Percentiles rank a stretch among this genome's conserved stretches.
phyloP scores from a whole-genome alignment of 2,113 vertebrate genomes.

The Ictalurus furcatus region DNA sequence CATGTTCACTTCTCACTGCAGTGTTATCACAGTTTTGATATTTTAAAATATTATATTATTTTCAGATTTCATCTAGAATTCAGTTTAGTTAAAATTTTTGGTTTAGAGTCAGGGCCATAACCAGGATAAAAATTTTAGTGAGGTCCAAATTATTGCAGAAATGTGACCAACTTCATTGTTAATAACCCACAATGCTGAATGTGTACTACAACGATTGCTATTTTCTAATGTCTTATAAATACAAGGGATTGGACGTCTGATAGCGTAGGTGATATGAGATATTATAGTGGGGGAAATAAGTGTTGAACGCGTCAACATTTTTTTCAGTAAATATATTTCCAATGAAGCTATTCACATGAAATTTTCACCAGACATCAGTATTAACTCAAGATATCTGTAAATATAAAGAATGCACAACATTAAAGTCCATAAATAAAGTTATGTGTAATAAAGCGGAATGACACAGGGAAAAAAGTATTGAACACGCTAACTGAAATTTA shows the following conservation, averaged over 20 bases:
- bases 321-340: too few relatives aligned
- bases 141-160: not conserved
- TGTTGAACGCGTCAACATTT: too few relatives aligned
- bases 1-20: not conserved
- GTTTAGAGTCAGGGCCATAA: not conserved
- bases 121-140: not conserved
- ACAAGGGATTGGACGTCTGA: not conserved
- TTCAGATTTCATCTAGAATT: not conserved
- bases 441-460: too few relatives aligned
- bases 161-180: not conserved
- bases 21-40: not conserved
- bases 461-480: too few relatives aligned
- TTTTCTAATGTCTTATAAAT: not conserved
- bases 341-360: too few relatives aligned
- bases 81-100: not conserved
- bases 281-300: too few relatives aligned
- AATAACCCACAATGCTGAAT: not conserved
- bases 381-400: too few relatives aligned
- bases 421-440: too few relatives aligned
- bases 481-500: too few relatives aligned
- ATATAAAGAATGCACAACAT: too few relatives aligned
- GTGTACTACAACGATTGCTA: not conserved
- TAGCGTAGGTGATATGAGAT: not conserved
- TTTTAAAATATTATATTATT: not conserved
- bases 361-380: too few relatives aligned